phyloP scores from a whole-genome alignment of 2,888 invertebrate species.

The Nymphalis urticae region DNA sequence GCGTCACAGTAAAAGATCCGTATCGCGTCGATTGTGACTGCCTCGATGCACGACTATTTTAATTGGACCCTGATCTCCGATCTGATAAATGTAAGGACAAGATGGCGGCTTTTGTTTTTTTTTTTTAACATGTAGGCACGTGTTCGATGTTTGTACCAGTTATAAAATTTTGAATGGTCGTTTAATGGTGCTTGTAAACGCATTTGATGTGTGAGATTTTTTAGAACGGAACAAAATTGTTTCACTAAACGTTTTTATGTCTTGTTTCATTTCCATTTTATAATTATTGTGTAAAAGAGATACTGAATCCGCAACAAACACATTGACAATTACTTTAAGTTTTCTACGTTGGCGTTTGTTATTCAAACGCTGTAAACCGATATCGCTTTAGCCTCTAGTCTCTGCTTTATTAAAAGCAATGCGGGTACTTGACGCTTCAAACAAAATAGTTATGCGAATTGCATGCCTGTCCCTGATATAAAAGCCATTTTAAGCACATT shows the following conservation, averaged over 20 bases:
- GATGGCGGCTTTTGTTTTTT: constrained; percentile 69
- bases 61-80: constrained; percentile 75
- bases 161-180: constrained; percentile 44
- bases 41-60: constrained; percentile 80
- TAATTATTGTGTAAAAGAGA: not conserved
- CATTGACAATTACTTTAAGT: not conserved
- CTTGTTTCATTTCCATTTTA: constrained; percentile 13
- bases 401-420: constrained; percentile 50
- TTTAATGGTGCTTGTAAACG: constrained; percentile 40
- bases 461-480: constrained; percentile 62
- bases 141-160: constrained; percentile 60
- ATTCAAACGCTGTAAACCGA: constrained; percentile 20
- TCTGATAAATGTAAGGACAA: constrained; percentile 67
- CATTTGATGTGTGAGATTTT: constrained; percentile 28
- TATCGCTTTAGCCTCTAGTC: constrained; percentile 24
- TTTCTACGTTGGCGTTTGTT: constrained; percentile 4
- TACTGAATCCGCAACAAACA: not conserved
- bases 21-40: constrained; percentile 76
- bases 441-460: constrained; percentile 58
- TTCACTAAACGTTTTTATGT: not conserved
- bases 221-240: constrained; percentile 6
- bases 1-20: constrained; percentile 67
- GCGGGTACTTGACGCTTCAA: constrained; percentile 56
- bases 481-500: constrained; percentile 53
- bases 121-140: constrained; percentile 58